Percentiles rank a stretch among this genome's conserved stretches.
Evolutionary conservation across 2,797 vertebrate genomes (phyloP).

Genomic region (Fratercula arctica): DNA sequence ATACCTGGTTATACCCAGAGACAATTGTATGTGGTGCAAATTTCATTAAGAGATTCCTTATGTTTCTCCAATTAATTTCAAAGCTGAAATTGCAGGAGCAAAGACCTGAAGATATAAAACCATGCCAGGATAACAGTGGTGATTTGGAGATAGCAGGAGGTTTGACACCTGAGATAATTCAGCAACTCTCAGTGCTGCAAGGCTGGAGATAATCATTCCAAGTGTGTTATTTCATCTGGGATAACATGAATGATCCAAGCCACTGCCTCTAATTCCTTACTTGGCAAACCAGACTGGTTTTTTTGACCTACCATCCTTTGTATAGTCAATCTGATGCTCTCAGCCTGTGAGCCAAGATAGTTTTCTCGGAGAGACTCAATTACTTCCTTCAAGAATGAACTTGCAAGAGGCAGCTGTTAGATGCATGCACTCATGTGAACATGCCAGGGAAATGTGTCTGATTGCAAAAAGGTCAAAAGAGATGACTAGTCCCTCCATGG

Average conservation of each 20-base stretch:
- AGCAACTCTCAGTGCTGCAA: neutral
- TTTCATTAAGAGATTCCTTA: neutral
- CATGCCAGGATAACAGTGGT: rapidly evolving
- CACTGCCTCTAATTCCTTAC: neutral
- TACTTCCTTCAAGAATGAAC: constrained; percentile 3
- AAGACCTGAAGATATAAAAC: neutral
- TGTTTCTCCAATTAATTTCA: neutral
- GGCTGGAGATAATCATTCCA: neutral
- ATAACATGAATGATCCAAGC: neutral
- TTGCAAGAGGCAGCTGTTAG: constrained; percentile 18
- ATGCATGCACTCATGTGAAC: neutral
- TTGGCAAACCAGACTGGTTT: neutral
- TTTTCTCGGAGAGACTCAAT: neutral
- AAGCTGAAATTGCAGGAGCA: neutral
- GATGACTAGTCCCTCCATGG: neutral
- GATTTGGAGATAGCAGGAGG: neutral
- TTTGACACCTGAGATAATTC: neutral
- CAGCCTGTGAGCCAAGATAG: neutral
- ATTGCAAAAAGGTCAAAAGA: neutral
- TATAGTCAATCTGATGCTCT: neutral
- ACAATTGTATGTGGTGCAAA: neutral
- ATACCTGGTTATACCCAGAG: neutral
- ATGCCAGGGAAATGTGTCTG: neutral
- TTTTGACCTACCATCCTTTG: neutral
- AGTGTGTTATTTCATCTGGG: neutral